Percentiles rank a stretch among this genome's conserved stretches.
phyloP scores from a whole-genome alignment of 2,113 vertebrate species.

The Miniopterus natalensis region DNA sequence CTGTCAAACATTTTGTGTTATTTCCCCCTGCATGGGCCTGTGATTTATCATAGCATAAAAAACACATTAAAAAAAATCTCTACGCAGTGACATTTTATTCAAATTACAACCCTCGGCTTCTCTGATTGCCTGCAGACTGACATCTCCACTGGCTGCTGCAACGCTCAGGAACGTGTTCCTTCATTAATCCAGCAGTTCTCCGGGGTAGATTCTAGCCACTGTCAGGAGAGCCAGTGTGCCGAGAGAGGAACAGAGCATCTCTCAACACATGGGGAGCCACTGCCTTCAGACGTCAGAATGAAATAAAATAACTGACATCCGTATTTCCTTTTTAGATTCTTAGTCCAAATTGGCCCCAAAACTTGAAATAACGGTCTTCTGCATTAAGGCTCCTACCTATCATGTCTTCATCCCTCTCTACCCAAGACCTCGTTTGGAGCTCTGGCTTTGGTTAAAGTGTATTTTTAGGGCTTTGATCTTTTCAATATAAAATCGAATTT shows the following conservation, averaged over 20 bases:
- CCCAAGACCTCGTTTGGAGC: not conserved
- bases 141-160: not conserved
- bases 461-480: conserved; percentile 32
- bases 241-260: not conserved
- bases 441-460: not conserved
- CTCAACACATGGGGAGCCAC: not conserved
- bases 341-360: not conserved
- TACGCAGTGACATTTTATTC: conserved; percentile 74
- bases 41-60: conserved; percentile 74
- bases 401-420: not conserved
- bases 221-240: not conserved
- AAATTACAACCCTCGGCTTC: conserved; percentile 62
- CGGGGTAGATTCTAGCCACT: not conserved
- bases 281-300: not conserved
- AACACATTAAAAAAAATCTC: conserved; percentile 59
- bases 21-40: conserved; percentile 64
- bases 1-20: conserved; percentile 76
- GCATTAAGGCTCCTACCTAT: not conserved
- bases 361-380: not conserved
- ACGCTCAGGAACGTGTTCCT: not conserved
- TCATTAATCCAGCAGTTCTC: not conserved
- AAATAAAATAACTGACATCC: not conserved
- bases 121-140: conserved; percentile 44
- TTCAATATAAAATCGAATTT: conserved; percentile 27
- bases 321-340: not conserved